Conservation (phyloP, 2,113 vertebrate species). For the Bufo bufo region DNA sequence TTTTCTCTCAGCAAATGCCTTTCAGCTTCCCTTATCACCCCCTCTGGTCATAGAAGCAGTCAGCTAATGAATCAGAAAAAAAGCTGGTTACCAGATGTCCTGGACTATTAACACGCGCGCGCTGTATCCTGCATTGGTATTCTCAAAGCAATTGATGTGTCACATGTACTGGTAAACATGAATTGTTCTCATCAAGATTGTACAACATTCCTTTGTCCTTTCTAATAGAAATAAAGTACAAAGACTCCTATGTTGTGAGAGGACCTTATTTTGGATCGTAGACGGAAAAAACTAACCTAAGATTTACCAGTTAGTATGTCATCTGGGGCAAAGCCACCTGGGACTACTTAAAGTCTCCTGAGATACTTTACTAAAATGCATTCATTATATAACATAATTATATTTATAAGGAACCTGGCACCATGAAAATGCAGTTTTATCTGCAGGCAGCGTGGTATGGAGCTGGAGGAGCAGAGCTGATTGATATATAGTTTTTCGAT, state of each 20-base stretch:
- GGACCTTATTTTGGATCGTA: not conserved
- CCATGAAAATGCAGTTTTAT: no score
- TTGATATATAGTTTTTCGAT: no score
- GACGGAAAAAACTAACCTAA: not conserved
- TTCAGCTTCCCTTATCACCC: conserved; percentile 67
- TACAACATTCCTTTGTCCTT: conserved; percentile 62
- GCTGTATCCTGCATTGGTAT: conserved; percentile 79
- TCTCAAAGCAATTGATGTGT: conserved; percentile 73
- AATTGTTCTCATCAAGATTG: conserved; percentile 53
- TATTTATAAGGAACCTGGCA: no score
- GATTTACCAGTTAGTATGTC: not conserved
- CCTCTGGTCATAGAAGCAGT: conserved; percentile 78
- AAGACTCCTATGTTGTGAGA: not conserved
- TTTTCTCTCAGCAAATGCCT: conserved; percentile 72
- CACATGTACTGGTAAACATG: conserved; percentile 66
- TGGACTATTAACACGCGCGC: conserved; percentile 83
- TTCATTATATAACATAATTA: no score
- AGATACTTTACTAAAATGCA: no score
- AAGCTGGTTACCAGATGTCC: conserved; percentile 92
- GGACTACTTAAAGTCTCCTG: not conserved
- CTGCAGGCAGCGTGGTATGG: no score
- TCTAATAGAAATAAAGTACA: not conserved
- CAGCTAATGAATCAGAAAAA: conserved; percentile 91
- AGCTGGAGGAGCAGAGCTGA: no score
- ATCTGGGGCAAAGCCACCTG: not conserved